These are phyloP conservation scores for Holotrichia oblita DNA, from an alignment of 1,140 invertebrate genomes.

Conservation along the genomic window DNA sequence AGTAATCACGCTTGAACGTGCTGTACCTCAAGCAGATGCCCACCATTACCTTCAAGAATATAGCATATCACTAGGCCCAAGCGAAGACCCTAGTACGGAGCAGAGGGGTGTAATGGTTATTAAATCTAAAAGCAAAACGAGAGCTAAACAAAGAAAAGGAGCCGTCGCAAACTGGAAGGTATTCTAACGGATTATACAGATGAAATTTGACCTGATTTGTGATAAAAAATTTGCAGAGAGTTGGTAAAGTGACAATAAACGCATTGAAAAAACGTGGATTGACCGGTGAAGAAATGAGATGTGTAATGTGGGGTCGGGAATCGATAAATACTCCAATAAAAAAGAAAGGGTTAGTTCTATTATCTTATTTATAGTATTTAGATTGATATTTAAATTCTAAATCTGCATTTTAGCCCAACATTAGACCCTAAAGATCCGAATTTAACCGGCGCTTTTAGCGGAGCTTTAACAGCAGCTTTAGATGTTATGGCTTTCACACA, in stretches of 20 bases:
- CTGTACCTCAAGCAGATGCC: constrained; percentile 88
- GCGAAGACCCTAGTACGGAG: constrained; percentile 81
- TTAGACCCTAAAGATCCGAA: constrained; percentile 57
- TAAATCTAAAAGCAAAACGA: constrained; percentile 95
- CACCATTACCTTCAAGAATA: constrained; percentile 94
- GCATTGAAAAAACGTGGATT: constrained; percentile 83
- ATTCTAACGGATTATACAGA: not conserved
- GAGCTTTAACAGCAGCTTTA: constrained; percentile 77
- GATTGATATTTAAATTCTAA: not conserved
- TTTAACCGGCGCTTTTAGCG: constrained; percentile 67
- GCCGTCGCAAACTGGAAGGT: constrained; percentile 98
- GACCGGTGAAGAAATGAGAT: constrained; percentile 84
- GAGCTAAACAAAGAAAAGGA: constrained; percentile 95
- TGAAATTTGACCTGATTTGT: no score
- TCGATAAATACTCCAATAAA: constrained; percentile 87
- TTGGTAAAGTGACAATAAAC: constrained; percentile 87
- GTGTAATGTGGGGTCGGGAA: constrained; percentile 88
- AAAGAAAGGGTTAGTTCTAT: constrained; percentile 57
- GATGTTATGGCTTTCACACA: constrained; percentile 84
- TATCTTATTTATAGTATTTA: no score
- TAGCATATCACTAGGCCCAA: constrained; percentile 88
- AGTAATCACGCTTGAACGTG: constrained; percentile 92
- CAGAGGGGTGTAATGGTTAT: constrained; percentile 96
- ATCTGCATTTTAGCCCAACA: constrained; percentile 46
- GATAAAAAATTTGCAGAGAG: constrained; percentile 68